Evolutionary conservation across 2,797 vertebrate species (phyloP).

Genomic region (Micromesistius poutassou): DNA sequence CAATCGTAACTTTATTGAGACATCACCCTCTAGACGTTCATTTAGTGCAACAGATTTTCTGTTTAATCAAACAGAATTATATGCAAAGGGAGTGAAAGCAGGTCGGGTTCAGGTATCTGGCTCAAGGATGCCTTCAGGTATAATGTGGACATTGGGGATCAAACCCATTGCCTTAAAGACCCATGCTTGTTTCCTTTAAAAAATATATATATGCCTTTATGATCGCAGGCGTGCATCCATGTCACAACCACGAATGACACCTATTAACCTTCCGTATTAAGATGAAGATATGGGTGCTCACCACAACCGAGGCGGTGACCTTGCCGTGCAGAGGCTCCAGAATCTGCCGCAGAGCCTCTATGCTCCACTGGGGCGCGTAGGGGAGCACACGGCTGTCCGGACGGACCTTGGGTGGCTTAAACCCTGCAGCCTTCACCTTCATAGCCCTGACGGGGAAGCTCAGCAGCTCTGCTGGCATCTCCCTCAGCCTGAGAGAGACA

Average conservation of each 20-base stretch:
- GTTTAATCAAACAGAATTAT: too few relatives aligned
- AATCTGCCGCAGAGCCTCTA: slow-evolving; percentile 80
- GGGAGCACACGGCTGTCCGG: slow-evolving; percentile 68
- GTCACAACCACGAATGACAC: neutral
- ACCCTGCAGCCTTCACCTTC: slow-evolving; percentile 78
- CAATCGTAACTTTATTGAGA: neutral
- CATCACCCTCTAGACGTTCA: neutral
- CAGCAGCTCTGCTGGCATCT: slow-evolving; percentile 78
- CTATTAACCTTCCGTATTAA: neutral
- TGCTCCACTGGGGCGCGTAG: slow-evolving; percentile 84
- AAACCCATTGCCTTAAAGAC: neutral
- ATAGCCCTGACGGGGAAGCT: slow-evolving; percentile 75
- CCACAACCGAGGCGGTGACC: slow-evolving; percentile 74
- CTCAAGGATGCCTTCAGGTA: neutral
- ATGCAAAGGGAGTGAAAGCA: neutral
- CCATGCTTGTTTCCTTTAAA: too few relatives aligned
- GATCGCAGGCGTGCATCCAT: neutral
- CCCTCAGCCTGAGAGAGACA: slow-evolving; percentile 74
- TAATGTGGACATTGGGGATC: neutral
- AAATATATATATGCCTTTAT: too few relatives aligned
- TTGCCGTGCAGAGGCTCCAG: slow-evolving; percentile 76
- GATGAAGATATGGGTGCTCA: slow-evolving; percentile 32
- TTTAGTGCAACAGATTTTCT: neutral
- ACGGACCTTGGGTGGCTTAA: slow-evolving; percentile 73
- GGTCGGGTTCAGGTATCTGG: neutral